Base-by-base conservation (phyloP, 2,888 invertebrate species). In the Ceraclea dissimilis region DNA sequence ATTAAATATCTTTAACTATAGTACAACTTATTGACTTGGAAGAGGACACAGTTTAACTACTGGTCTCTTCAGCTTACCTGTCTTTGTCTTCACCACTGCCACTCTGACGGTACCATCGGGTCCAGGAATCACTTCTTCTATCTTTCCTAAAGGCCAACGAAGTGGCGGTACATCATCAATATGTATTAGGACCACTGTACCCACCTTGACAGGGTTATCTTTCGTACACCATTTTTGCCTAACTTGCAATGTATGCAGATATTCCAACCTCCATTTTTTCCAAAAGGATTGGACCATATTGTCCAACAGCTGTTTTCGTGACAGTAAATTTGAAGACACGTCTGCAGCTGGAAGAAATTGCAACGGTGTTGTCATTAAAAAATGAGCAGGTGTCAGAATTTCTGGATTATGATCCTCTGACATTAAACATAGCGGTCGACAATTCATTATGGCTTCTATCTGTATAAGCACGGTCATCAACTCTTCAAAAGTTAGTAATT, bases 401-500 rank as follows among this genome's bases (percentile, higher is more conserved):
- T 49, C 49, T n/a, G 49, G 49, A 22, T n/a, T 19, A 2, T 11
- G 49, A 11, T 49, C 22, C 13, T 19, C 20, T 21, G 49, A 49
- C n/a, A 20, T 19, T 26, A 49, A 49, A 49, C 22, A 19, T 13
- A 49, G 16, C 6, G 49, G 49, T 13, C 49, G 22, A n/a, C 21
- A 49, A 13, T 20, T 49, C 2, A 49, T 5, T 2, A 21, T 19
- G 4, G 21, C 8, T 49, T 21, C 22, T 21, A 49, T 49, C 21
- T 49, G 22, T 4, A 20, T 49, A 22, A 49, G 2, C 22, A 21
- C 49, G 13, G 49, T 49, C n/a, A 49, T 2, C n/a, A 49, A 4
- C 16, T 49, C 49, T n/a, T 49, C 49, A 49, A 22, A 49, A n/a
- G 21, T 49, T 2, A 49, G 22, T 10, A 49, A 21, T 49, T 49